Conservation (phyloP, 2,888 invertebrate genomes). For the Sinohyriopsis cumingii region DNA sequence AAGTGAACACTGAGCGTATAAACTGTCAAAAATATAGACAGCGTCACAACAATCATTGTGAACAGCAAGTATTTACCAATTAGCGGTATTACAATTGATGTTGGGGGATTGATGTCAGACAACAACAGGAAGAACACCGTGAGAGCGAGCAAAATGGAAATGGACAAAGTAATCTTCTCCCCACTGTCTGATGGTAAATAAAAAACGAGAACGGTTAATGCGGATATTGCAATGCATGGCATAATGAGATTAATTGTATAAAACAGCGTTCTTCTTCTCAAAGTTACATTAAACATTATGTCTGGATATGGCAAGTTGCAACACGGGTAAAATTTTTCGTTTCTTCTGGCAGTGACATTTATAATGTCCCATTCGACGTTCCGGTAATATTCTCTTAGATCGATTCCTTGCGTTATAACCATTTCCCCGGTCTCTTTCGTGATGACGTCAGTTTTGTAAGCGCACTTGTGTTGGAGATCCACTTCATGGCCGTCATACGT, state of each 20-base stretch:
- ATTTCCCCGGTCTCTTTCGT: slow-evolving; percentile 25
- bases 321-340: slow-evolving; percentile 75
- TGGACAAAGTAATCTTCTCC: slow-evolving; percentile 95
- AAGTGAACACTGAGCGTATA: slow-evolving; percentile 97
- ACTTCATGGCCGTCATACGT: slow-evolving; percentile 90
- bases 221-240: slow-evolving; percentile 96
- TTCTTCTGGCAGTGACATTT: slow-evolving; percentile 76
- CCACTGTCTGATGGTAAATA: slow-evolving; percentile 98
- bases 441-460: slow-evolving; percentile 15
- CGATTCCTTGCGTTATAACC: slow-evolving; percentile 62
- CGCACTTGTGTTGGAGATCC: slow-evolving; percentile 65
- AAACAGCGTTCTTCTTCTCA: slow-evolving; percentile 80
- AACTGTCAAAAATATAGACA: slow-evolving; percentile 94
- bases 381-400: slow-evolving; percentile 67
- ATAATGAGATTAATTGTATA: slow-evolving; percentile 97
- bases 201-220: slow-evolving; percentile 95
- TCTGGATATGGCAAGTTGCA: slow-evolving; percentile 71
- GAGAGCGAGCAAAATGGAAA: slow-evolving; percentile 97
- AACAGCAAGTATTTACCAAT: slow-evolving; percentile 94
- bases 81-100: slow-evolving; percentile 95
- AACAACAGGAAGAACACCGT: slow-evolving; percentile 99
- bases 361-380: slow-evolving; percentile 71
- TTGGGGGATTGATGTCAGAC: slow-evolving; percentile 98
- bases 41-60: slow-evolving; percentile 97
- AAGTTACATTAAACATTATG: slow-evolving; percentile 70